Evolutionary conservation across 2,888 invertebrate genomes (phyloP), one percentile per base, ranked within the genome.

Genomic region (Serrognathus titanus): DNA sequence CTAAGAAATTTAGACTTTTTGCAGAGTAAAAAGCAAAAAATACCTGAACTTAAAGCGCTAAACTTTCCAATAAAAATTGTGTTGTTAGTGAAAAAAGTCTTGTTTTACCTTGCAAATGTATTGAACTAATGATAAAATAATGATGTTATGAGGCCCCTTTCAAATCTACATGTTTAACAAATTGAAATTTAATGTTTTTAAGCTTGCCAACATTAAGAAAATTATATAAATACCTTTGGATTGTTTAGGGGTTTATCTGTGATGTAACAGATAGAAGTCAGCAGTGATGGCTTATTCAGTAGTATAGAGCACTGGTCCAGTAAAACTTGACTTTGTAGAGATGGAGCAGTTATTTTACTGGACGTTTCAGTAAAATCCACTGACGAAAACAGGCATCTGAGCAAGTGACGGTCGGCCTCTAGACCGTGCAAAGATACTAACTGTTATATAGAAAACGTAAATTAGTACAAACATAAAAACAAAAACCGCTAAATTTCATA

Each of bases 361-460:
- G 83, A 70, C 63, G 81, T 82, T 70, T 84, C 83, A 76, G 82
- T 88, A 83, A 93, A 90, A 78, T 94, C 89, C 76, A 94, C 88
- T 72, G 87, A 86, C 72, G 94, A 91, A 80, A 96, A 90, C 79
- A 97, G 87, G 82, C 92, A 92, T 84, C 92, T 93, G 84, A 95
- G 87, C 80, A 94, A 87, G 85, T 96, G 94, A 83, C 94, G 89
- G 84, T 96, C 95, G 82, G 95, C 95, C 87, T 96, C 95, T 83
- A 93, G 86, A 81, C 96, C 96, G 87, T 94, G 91, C 77, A 88
- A 85, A 82, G 86, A 86, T 75, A 94, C 89, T 81, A 95, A 85
- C 95, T 96, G 68, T 67, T 50, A 62, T 69, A 67, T 80, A 61
- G 76, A 76, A 72, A 68, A 71, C 66, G 72, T 43, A 49, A 55